A percentile compares a stretch with the other conserved stretches of the same genome.
Evolutionary conservation across 2,888 invertebrate species (phyloP).

Genomic region (Salpingus planirostris): DNA sequence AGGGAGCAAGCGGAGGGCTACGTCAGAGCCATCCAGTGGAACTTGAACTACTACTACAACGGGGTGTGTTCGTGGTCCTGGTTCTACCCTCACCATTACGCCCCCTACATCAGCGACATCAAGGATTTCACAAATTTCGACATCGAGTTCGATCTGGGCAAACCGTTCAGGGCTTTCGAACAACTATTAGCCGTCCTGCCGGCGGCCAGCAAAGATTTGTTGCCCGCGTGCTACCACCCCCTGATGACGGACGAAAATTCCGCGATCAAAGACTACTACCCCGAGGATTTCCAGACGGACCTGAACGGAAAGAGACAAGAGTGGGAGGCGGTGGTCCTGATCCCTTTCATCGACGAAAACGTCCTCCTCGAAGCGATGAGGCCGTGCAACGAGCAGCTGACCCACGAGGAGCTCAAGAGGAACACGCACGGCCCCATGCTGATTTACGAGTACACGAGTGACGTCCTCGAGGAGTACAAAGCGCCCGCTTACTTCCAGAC

Average conservation of each 20-base stretch:
- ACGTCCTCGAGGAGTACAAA: constrained; percentile 49
- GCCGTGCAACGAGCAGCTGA: constrained; percentile 55
- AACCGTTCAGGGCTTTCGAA: constrained; percentile 88
- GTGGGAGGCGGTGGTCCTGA: constrained; percentile 92
- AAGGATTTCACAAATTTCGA: constrained; percentile 61
- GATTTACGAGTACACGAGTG: constrained; percentile 58
- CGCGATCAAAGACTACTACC: constrained; percentile 85
- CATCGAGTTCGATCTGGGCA: constrained; percentile 74
- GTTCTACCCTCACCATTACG: constrained; percentile 97
- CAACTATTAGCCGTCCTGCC: constrained; percentile 85
- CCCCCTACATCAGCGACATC: constrained; percentile 92
- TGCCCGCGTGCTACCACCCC: constrained; percentile 69
- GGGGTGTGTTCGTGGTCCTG: constrained; percentile 97
- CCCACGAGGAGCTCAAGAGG: constrained; percentile 59
- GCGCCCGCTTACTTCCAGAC: constrained; percentile 57
- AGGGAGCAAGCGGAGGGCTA: constrained; percentile 80
- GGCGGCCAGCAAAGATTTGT: constrained; percentile 67
- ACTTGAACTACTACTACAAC: constrained; percentile 90
- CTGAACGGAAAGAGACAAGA: constrained; percentile 92
- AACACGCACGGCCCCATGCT: constrained; percentile 85
- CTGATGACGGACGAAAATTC: constrained; percentile 71
- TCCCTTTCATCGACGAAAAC: constrained; percentile 83
- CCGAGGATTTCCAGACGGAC: constrained; percentile 83
- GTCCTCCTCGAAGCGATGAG: constrained; percentile 66
- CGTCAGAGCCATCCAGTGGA: constrained; percentile 93